Base-by-base conservation (phyloP, 37 sponge, comb jelly and placozoan species). In the Dysidea cf. avara region DNA sequence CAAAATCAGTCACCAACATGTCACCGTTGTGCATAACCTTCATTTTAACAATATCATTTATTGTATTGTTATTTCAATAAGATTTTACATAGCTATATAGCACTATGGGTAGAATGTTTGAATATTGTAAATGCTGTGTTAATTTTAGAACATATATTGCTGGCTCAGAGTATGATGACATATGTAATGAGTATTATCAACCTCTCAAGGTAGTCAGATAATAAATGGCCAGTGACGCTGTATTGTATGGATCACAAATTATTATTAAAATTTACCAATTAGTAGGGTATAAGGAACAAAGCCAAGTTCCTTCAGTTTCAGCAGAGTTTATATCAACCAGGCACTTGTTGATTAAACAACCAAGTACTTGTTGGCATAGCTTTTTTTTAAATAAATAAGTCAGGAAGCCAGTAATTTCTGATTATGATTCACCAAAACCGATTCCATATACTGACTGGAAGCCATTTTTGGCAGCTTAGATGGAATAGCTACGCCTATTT, bases 371-470 rank as follows among this genome's bases (percentile, higher is more conserved):
- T n/a, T 37, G 0, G 64, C 16, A 16, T 64, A n/a, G 0, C 21
- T 40, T 35, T 83, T 82, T 81, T 77, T 11, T 30, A 59, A 53
- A 92, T 92, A 13, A 66, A 26, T 6, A 39, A 39, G 7, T 32
- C 83, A 14, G 93, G 94, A 26, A 51, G 81, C 7, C 90, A 24
- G 85, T 80, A 5, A 56, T 95, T 28, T 55, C 37, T 17, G 87
- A 92, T 56, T 90, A 87, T 74, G 94, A 99, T 35, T 36, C 95
- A 64, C 66, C 74, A 2, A 63, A 38, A 25, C 50, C 95, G 4
- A 46, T 92, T 13, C 74, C 87, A 13, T 94, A 84, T 66, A 92
- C 95, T 81, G 99, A 99, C 83, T 99, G 99, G 99, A 99, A 99
- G 71, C 94, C 94, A 14, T 99, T 99, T 69, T 35, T 99, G 99